These are phyloP conservation scores for Notechis scutatus DNA, from an alignment of 2,113 vertebrate species.

Conservation along the genomic window DNA sequence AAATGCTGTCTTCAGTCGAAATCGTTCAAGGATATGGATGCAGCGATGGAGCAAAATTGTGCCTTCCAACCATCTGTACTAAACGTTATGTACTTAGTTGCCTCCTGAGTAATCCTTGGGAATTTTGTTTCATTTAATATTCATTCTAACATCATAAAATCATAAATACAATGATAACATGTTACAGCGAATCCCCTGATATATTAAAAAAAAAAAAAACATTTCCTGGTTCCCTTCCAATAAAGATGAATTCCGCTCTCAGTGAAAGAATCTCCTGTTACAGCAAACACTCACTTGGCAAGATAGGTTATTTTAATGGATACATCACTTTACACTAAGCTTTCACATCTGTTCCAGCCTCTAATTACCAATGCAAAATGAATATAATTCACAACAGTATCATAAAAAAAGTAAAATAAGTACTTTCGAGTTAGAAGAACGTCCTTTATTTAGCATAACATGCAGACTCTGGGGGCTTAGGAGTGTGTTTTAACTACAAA, in stretches of 20 bases:
- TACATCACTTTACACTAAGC: slow-evolving; percentile 68
- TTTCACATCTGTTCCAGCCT: slow-evolving; percentile 66
- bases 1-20: slow-evolving; percentile 79
- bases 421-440: slow-evolving; percentile 61
- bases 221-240: slow-evolving; percentile 67
- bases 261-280: slow-evolving; percentile 53
- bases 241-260: slow-evolving; percentile 58
- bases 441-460: slow-evolving; percentile 65
- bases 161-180: slow-evolving; percentile 82
- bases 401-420: slow-evolving; percentile 67
- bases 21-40: slow-evolving; percentile 76
- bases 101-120: slow-evolving; percentile 80
- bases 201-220: slow-evolving; percentile 47
- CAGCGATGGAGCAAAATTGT: slow-evolving; percentile 79
- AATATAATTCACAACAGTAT: slow-evolving; percentile 64
- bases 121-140: slow-evolving; percentile 95
- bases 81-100: slow-evolving; percentile 83
- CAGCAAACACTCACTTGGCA: slow-evolving; percentile 63
- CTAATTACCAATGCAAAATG: slow-evolving; percentile 71
- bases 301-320: slow-evolving; percentile 67
- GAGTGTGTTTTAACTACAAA: slow-evolving; percentile 60
- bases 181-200: slow-evolving; percentile 71
- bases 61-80: slow-evolving; percentile 81
- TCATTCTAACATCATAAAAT: slow-evolving; percentile 88
- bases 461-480: slow-evolving; percentile 38